Percentiles rank a stretch among this genome's conserved stretches.
Conservation (phyloP, 2,113 vertebrate species). For the Synodontis membranacea region DNA sequence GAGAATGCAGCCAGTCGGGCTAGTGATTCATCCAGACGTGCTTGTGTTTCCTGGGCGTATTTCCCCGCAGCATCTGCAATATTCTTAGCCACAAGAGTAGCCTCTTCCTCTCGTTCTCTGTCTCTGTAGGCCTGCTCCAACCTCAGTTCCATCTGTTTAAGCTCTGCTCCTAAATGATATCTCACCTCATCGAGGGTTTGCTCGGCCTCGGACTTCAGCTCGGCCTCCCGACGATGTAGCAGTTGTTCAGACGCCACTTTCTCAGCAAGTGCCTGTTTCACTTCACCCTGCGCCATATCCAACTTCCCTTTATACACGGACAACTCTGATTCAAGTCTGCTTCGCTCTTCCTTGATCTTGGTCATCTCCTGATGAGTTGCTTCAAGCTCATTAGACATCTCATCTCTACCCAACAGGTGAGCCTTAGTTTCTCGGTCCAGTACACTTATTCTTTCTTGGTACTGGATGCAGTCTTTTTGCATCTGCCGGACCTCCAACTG, state of each 20-base stretch:
- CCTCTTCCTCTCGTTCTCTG: conserved; percentile 72
- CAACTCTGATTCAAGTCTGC: conserved; percentile 76
- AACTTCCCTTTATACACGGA: conserved; percentile 72
- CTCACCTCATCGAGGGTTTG: conserved; percentile 82
- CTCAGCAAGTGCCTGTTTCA: conserved; percentile 76
- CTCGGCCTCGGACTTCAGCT: conserved; percentile 81
- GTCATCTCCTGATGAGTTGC: conserved; percentile 64
- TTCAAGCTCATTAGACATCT: conserved; percentile 78
- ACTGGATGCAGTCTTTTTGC: conserved; percentile 88
- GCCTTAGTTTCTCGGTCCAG: conserved; percentile 82
- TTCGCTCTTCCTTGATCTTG: conserved; percentile 71
- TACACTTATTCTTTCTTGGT: conserved; percentile 89
- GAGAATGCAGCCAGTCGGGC: conserved; percentile 91
- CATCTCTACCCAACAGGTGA: conserved; percentile 76
- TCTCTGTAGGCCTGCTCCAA: conserved; percentile 78
- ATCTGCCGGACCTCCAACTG: conserved; percentile 92
- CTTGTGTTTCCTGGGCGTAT: conserved; percentile 78
- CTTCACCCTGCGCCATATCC: conserved; percentile 79
- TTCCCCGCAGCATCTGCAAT: conserved; percentile 72
- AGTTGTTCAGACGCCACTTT: conserved; percentile 70
- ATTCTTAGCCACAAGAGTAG: conserved; percentile 69
- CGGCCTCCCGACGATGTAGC: conserved; percentile 69
- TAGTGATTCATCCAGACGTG: conserved; percentile 82
- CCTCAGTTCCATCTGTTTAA: conserved; percentile 82
- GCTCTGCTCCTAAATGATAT: conserved; percentile 78